Percentiles rank a stretch among this genome's conserved stretches.
Conservation (phyloP, 2,888 invertebrate species). For the Chaetogeoica ovagalla region DNA sequence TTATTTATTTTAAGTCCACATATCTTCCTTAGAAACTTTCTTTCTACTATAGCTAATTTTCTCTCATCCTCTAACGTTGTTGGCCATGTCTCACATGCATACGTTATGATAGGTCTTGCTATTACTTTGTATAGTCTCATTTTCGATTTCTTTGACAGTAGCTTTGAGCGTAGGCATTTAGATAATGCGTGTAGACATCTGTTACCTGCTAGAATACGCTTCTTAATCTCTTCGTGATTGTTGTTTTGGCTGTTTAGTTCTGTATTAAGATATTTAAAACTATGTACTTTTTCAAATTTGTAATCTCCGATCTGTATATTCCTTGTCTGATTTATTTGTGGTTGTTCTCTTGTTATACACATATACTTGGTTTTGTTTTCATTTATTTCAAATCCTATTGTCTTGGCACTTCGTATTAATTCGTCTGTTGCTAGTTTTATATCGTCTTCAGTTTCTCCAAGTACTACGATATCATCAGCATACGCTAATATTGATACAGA, state of each 20-base stretch:
- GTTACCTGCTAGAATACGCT: conserved; percentile 15
- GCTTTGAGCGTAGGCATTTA: background rate
- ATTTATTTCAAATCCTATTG: conserved; percentile 19
- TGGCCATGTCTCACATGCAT: background rate
- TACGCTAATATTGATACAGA: background rate
- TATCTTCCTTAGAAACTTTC: too few relatives aligned
- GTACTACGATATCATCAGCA: background rate
- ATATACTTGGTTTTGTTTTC: conserved; percentile 4
- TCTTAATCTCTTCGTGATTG: conserved; percentile 16
- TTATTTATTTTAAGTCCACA: too few relatives aligned
- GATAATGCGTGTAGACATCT: background rate
- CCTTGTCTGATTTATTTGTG: conserved; percentile 13
- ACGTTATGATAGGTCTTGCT: background rate
- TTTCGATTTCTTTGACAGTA: background rate
- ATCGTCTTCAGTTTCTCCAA: conserved; percentile 20
- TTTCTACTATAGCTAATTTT: background rate
- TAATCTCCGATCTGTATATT: conserved; percentile 8
- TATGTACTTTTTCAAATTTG: conserved; percentile 19
- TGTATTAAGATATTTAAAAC: conserved; percentile 11
- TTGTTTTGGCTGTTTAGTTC: conserved; percentile 15
- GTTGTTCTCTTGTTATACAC: background rate
- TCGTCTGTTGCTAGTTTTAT: background rate
- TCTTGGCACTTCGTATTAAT: background rate
- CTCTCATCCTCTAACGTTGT: background rate
- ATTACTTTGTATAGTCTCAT: conserved; percentile 12